These are phyloP conservation scores for Chloropsis hardwickii DNA, from an alignment of 2,113 vertebrate genomes.

Conservation along the genomic window DNA sequence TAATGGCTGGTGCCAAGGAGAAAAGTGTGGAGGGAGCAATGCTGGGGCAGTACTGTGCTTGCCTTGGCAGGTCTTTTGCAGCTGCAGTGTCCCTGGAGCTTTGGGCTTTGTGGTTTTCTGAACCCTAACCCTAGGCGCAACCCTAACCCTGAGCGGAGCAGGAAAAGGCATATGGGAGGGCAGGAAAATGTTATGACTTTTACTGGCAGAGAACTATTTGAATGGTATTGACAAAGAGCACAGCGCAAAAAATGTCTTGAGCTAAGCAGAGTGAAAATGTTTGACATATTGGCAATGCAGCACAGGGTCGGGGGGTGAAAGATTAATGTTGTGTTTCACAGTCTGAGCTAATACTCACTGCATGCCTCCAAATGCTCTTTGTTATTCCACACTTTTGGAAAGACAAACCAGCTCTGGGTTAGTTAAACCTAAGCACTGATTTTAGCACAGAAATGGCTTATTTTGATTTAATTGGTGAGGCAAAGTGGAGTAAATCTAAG, in stretches of 20 bases:
- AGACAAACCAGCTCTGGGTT: background rate
- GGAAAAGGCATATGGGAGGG: background rate
- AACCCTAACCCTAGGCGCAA: no score
- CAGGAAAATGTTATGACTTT: conserved; percentile 41
- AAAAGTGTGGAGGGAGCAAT: background rate
- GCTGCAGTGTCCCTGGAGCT: no score
- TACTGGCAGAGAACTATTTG: conserved; percentile 18
- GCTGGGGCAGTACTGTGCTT: background rate
- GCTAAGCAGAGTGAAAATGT: conserved; percentile 50
- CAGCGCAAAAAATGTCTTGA: conserved; percentile 33
- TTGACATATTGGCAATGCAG: conserved; percentile 62
- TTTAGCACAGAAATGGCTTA: background rate
- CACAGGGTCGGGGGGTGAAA: conserved; percentile 21
- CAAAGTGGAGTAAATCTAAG: background rate
- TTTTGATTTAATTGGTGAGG: background rate
- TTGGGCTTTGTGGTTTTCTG: no score
- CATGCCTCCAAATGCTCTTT: background rate
- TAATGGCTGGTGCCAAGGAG: background rate
- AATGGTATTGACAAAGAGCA: conserved; percentile 50
- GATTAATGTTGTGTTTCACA: conserved; percentile 58
- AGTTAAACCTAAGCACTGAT: background rate
- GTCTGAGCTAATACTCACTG: background rate
- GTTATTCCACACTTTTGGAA: background rate
- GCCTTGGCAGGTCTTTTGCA: no score
- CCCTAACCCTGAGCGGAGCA: no score